Conservation (phyloP, 2,888 invertebrate species). For the Stenurella melanura region DNA sequence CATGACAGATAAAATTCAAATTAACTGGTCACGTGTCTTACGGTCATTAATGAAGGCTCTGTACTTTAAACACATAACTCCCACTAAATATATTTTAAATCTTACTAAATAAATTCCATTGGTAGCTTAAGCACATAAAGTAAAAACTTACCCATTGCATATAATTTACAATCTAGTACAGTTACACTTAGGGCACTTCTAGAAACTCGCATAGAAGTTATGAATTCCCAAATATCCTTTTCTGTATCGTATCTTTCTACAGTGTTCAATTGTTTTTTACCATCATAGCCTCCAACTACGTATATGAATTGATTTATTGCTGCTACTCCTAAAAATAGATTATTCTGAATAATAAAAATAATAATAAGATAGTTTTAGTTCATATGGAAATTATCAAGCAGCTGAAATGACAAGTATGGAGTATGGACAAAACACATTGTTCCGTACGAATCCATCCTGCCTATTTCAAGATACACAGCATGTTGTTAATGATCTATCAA, state of each 20-base stretch:
- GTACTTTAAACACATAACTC: no score
- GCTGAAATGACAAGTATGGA: no score
- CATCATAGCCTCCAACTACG: slow-evolving; percentile 97
- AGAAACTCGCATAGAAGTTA: slow-evolving; percentile 85
- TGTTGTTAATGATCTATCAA: no score
- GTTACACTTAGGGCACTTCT: slow-evolving; percentile 92
- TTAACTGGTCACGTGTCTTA: no score
- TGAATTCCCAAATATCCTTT: slow-evolving; percentile 85
- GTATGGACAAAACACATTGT: no score
- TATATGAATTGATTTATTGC: slow-evolving; percentile 91
- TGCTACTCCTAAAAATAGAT: slow-evolving; percentile 80
- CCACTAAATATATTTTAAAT: no score
- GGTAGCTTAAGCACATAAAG: background rate
- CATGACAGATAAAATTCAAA: no score
- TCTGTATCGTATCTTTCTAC: slow-evolving; percentile 94
- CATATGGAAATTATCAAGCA: no score
- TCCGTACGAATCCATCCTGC: no score
- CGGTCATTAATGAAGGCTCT: no score
- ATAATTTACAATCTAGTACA: slow-evolving; percentile 89
- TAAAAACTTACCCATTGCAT: slow-evolving; percentile 84
- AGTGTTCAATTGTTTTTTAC: slow-evolving; percentile 84
- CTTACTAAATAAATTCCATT: no score
- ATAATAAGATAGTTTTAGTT: background rate
- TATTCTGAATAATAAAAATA: slow-evolving; percentile 5
- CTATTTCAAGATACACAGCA: no score